Conservation (phyloP, 2,888 invertebrate genomes). For the Troides oblongomaculatus region DNA sequence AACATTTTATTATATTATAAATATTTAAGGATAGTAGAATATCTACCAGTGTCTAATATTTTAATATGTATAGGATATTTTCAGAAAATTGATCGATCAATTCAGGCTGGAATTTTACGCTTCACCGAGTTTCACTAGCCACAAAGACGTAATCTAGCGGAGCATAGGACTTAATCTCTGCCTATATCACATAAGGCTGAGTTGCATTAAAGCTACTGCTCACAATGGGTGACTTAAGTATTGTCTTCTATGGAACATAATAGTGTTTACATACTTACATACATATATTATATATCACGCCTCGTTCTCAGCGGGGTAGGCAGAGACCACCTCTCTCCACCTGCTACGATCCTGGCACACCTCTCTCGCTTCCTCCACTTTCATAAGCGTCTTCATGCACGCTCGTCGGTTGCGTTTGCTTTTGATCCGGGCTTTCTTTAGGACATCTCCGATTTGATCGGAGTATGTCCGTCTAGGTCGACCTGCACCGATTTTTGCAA, state of each 20-base stretch:
- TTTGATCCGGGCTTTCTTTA: no score
- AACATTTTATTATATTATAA: not conserved
- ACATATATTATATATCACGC: no score
- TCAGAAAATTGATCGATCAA: not conserved
- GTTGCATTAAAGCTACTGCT: constrained; percentile 1
- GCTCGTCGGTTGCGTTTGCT: no score
- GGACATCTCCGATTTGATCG: no score
- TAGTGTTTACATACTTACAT: not conserved
- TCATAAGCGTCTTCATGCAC: no score
- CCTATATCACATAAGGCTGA: not conserved
- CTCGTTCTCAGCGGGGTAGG: no score
- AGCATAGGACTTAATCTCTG: not conserved
- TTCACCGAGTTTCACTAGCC: not conserved
- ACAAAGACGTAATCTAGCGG: not conserved
- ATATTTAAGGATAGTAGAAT: not conserved
- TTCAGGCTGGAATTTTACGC: not conserved
- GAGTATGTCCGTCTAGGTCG: no score
- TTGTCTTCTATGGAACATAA: not conserved
- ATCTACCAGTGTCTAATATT: no score
- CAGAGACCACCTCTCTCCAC: no score
- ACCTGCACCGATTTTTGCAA: no score
- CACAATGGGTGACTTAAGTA: constrained; percentile 1
- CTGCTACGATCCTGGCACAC: no score
- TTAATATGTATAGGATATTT: not conserved
- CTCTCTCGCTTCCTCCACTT: no score